phyloP scores from a whole-genome alignment of 1,140 invertebrate genomes.

The Dolichoris vasculosae region DNA sequence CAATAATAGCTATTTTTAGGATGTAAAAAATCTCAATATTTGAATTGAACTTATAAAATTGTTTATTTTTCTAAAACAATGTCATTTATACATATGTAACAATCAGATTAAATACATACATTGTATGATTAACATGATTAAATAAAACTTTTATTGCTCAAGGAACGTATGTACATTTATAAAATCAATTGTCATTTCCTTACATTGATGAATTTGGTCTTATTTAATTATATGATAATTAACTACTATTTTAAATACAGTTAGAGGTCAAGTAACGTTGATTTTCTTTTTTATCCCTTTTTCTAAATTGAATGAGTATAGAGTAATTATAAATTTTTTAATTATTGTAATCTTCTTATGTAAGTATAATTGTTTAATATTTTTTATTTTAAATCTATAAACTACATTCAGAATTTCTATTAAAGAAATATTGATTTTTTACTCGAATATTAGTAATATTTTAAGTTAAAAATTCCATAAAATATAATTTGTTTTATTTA shows the following conservation, averaged over 20 bases:
- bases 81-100: too few relatives aligned
- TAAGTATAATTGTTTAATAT: not conserved
- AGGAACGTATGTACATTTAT: constrained; percentile 16
- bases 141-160: not conserved
- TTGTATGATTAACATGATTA: not conserved
- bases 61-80: too few relatives aligned
- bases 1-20: too few relatives aligned
- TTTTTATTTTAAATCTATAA: too few relatives aligned
- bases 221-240: constrained; percentile 44
- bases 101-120: too few relatives aligned
- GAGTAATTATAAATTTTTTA: not conserved
- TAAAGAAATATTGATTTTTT: too few relatives aligned
- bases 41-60: too few relatives aligned
- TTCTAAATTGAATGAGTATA: not conserved
- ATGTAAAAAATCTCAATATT: too few relatives aligned
- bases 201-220: constrained; percentile 35
- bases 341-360: not conserved
- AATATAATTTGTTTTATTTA: too few relatives aligned
- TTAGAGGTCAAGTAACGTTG: constrained; percentile 45
- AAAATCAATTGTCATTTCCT: constrained; percentile 31
- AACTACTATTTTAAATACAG: constrained; percentile 36
- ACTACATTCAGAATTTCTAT: too few relatives aligned
- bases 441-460: too few relatives aligned
- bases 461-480: too few relatives aligned
- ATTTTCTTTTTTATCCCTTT: not conserved